Evolutionary conservation across 2,113 vertebrate genomes (phyloP), one percentile per base, ranked within the genome.

Genomic region (Triplophysa rosa): DNA sequence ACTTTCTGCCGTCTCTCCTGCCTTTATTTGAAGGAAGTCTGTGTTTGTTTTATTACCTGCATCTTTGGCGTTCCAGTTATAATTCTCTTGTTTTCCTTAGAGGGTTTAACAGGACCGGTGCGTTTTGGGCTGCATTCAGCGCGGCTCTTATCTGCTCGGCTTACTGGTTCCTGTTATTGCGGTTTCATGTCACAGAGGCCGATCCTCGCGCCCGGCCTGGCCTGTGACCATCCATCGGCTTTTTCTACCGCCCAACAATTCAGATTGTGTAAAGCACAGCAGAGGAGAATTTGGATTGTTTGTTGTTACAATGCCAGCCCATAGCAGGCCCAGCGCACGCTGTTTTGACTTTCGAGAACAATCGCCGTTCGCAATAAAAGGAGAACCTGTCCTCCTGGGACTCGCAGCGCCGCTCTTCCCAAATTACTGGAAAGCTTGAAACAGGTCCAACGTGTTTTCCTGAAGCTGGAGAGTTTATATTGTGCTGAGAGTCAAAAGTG

Each of bases 81-180:
- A 0, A 23, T 66, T 75, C 59, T 69, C 62, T 74, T 78, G 47
- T 65, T 77, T 58, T 76, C 33, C 64, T 77, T 66, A 14, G 1
- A 24, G 10, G 21, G 14, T 74, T 54, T 68, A 67, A 78, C 81
- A 40, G 80, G 77, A 65, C 24, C n/a, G 66, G 12, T 52, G 49
- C 65, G 73, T 77, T 21, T 19, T 17, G 79, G 76, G 77, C 85
- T 84, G 87, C 84, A 82, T 78, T 80, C 75, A 83, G 81, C 56
- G 16, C 9, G 56, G 56, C 79, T 86, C 91, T 93, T 93, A 93
- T 93, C 91, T 91, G 87, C 79, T 79, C 81, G 76, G 33, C 87
- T 66, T 77, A 52, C 73, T n/a, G 87, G 91, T 93, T 93, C 92
- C 91, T 92, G 92, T 93, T 92, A 89, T 92, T 92, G 88, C 86